phyloP scores from a whole-genome alignment of 2,888 invertebrate species.

The Hirtodrosophila trivittata region DNA sequence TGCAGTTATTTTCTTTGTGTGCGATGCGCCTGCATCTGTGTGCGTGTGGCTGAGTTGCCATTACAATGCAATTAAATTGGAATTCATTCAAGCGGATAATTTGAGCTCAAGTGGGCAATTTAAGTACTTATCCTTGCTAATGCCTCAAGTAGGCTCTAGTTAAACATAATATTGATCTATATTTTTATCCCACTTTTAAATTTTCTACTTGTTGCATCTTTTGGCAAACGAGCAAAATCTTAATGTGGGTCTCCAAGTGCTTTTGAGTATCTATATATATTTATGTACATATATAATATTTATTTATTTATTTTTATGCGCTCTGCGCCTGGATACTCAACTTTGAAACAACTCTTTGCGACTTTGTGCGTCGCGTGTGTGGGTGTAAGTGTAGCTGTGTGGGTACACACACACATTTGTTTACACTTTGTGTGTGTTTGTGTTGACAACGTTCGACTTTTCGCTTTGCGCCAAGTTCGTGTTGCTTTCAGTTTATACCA shows the following conservation, averaged over 20 bases:
- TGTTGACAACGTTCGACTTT: slow-evolving; percentile 34
- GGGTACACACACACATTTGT: too few species aligned
- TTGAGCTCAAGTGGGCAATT: slow-evolving; percentile 11
- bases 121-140: slow-evolving; percentile 5
- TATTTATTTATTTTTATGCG: too few species aligned
- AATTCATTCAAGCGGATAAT: slow-evolving; percentile 23
- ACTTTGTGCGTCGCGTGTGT: not conserved
- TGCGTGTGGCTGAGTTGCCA: slow-evolving; percentile 11
- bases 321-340: too few species aligned
- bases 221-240: too few species aligned
- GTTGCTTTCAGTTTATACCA: slow-evolving; percentile 11
- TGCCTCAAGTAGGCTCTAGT: not conserved
- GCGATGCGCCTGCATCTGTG: slow-evolving; percentile 12
- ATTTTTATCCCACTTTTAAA: too few species aligned
- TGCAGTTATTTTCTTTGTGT: too few species aligned
- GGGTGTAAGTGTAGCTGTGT: not conserved
- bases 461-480: slow-evolving; percentile 23
- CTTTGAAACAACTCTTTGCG: too few species aligned
- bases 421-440: slow-evolving; percentile 11
- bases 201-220: too few species aligned
- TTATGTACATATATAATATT: too few species aligned
- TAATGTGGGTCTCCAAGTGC: too few species aligned
- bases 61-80: slow-evolving; percentile 47
- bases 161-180: too few species aligned
- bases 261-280: too few species aligned